phyloP scores from a whole-genome alignment of 2,888 invertebrate genomes.

The Drosophila quasianomalipes region DNA sequence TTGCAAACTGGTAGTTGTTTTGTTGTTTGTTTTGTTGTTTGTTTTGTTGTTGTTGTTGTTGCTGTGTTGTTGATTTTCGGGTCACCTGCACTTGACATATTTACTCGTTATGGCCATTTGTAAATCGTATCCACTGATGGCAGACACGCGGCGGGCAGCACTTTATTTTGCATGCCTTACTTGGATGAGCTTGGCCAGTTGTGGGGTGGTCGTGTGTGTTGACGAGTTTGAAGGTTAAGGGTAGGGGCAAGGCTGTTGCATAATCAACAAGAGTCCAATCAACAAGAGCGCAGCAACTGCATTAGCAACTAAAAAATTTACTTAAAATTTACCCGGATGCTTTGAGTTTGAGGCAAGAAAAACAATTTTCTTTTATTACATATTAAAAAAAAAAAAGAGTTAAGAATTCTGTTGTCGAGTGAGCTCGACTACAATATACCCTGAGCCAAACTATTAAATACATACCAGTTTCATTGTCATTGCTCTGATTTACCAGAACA shows the following conservation, averaged over 20 bases:
- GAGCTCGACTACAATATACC: background rate
- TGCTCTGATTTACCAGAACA: background rate
- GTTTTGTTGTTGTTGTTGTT: constrained; percentile 17
- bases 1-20: constrained; percentile 8
- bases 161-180: constrained; percentile 35
- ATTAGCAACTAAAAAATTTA: background rate
- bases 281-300: background rate
- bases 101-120: constrained; percentile 79
- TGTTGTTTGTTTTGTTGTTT: constrained; percentile 10
- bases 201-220: background rate
- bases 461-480: background rate
- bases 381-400: background rate
- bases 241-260: background rate
- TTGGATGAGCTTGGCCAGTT: background rate
- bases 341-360: background rate
- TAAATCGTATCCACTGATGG: constrained; percentile 58
- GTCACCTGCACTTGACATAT: constrained; percentile 83
- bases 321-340: background rate
- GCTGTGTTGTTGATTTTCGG: constrained; percentile 37
- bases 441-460: background rate
- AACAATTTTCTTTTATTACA: background rate
- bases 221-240: background rate
- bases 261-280: background rate
- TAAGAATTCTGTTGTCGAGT: background rate
- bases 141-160: constrained; percentile 32